phyloP scores from a whole-genome alignment of 2,888 invertebrate species.

The Rhagonycha fulva region DNA sequence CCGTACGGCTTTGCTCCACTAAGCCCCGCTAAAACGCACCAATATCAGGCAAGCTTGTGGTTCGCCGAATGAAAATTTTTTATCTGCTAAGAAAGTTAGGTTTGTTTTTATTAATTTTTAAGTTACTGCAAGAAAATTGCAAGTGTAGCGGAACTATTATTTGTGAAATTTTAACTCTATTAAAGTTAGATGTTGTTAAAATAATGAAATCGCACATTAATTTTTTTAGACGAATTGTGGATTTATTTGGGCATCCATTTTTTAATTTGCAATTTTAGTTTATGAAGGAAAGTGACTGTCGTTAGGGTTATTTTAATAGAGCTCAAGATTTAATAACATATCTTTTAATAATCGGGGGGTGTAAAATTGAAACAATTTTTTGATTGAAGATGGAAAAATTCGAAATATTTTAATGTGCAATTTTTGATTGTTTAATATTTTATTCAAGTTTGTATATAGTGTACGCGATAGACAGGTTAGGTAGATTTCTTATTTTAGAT shows the following conservation, averaged over 20 bases:
- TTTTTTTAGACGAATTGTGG: neutral
- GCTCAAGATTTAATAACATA: neutral
- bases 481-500: neutral
- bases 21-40: conserved; percentile 72
- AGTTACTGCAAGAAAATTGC: neutral
- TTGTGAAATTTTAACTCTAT: neutral
- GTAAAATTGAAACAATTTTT: neutral
- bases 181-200: neutral
- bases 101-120: neutral
- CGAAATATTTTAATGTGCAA: conserved; percentile 1
- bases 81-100: conserved; percentile 4
- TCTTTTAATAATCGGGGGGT: neutral
- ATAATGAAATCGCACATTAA: neutral
- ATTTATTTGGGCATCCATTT: neutral
- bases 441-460: neutral
- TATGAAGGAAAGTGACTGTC: neutral
- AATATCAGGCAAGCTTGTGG: conserved; percentile 74
- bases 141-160: neutral
- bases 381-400: neutral
- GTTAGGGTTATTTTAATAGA: neutral
- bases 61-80: conserved; percentile 66
- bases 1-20: conserved; percentile 71
- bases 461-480: neutral
- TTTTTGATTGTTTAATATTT: neutral
- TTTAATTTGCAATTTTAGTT: neutral